These are phyloP conservation scores for Ophiodon elongatus DNA, from an alignment of 2,113 vertebrate genomes.

Conservation along the genomic window DNA sequence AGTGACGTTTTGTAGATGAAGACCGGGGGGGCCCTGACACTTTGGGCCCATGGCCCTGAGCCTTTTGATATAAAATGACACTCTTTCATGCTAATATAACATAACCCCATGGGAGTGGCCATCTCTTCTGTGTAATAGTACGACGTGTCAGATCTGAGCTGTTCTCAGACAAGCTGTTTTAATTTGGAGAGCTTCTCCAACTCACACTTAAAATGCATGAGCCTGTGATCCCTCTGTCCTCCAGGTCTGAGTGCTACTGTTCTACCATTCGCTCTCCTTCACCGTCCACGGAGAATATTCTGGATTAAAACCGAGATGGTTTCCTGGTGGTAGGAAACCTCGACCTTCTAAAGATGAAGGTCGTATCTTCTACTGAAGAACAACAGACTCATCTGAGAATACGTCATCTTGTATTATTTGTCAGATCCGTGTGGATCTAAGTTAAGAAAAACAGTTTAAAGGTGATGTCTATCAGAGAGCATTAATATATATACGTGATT, in stretches of 20 bases:
- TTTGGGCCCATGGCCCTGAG: too few relatives aligned
- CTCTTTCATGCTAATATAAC: background rate
- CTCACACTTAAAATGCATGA: slow-evolving; percentile 70
- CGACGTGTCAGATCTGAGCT: too few relatives aligned
- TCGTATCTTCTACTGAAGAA: slow-evolving; percentile 6
- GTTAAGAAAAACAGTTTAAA: background rate
- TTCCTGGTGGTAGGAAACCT: too few relatives aligned
- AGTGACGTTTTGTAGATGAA: too few relatives aligned
- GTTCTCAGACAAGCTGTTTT: slow-evolving; percentile 55
- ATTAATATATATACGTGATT: too few relatives aligned
- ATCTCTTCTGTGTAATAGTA: background rate
- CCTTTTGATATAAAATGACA: too few relatives aligned
- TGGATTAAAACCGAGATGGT: slow-evolving; percentile 31
- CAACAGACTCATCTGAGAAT: slow-evolving; percentile 18
- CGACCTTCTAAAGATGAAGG: slow-evolving; percentile 9
- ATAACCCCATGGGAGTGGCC: background rate
- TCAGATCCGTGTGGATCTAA: slow-evolving; percentile 12
- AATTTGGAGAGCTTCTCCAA: slow-evolving; percentile 55
- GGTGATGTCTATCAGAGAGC: background rate
- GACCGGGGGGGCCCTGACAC: too few relatives aligned
- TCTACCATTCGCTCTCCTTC: slow-evolving; percentile 17
- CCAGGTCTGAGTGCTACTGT: slow-evolving; percentile 29
- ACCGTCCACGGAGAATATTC: background rate
- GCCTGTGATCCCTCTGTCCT: slow-evolving; percentile 31
- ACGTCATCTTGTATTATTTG: slow-evolving; percentile 33